Evolutionary conservation across 2,113 vertebrate genomes (phyloP).

Genomic region (Petrocephalus microphthalmus): DNA sequence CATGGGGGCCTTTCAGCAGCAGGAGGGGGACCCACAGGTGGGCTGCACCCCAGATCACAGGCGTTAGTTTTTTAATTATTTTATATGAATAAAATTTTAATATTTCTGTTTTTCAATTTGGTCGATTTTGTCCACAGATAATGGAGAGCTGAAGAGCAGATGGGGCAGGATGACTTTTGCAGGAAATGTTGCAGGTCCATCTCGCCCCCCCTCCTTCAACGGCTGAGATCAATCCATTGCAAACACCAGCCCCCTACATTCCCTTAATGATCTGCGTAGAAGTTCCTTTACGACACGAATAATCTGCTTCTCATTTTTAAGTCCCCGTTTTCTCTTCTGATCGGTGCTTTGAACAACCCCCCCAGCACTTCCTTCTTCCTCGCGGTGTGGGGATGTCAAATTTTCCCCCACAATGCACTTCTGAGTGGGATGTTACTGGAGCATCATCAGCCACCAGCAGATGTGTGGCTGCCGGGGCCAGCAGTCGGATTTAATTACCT

Average conservation of each 20-base stretch:
- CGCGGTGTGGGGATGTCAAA: constrained; percentile 38
- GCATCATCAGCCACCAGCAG: constrained; percentile 42
- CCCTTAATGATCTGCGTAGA: background rate
- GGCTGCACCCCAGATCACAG: background rate
- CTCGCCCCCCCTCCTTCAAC: background rate
- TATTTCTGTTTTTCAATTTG: background rate
- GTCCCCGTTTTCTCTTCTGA: background rate
- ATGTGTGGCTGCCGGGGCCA: constrained; percentile 57
- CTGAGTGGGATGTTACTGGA: constrained; percentile 5
- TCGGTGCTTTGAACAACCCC: background rate
- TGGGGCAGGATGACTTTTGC: background rate
- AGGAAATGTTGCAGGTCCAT: background rate
- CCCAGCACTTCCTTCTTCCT: constrained; percentile 29
- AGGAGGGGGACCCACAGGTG: constrained; percentile 78
- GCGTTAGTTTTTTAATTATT: background rate
- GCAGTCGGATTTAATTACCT: constrained; percentile 54
- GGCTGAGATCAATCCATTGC: background rate
- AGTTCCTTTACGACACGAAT: background rate
- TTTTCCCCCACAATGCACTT: constrained; percentile 15
- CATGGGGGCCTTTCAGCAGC: constrained; percentile 65
- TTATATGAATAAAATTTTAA: background rate
- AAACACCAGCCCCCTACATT: background rate
- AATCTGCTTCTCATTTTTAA: background rate
- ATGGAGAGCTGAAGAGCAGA: constrained; percentile 75
- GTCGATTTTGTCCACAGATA: constrained; percentile 63